Base-by-base conservation (phyloP, 2,888 invertebrate species). In the Volucella inanis region DNA sequence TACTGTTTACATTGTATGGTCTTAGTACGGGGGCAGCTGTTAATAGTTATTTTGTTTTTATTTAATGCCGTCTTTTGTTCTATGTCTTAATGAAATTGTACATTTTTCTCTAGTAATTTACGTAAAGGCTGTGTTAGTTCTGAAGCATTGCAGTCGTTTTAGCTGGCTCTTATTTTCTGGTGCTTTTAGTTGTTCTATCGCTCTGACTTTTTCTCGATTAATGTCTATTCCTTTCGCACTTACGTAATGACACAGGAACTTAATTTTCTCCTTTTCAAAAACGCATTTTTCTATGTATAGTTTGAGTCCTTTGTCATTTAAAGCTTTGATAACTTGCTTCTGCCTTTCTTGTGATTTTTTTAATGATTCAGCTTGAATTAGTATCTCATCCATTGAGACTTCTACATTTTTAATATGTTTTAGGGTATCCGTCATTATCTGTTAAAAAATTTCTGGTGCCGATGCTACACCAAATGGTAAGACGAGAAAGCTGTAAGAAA, bases 401-500 rank as follows among this genome's bases (percentile, higher is more conserved):
- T 64, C 49, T 10, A 15, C 38, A 49, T 64, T 64, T 49, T 39
- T 14, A 49, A 64, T 38, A 15, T 31, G 3, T 62, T 62, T 62
- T 14, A 62, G 47, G 9, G 31, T 62, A n/a, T 49, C 31, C 8
- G 31, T 38, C 49, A 62, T 49, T 38, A 47, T 47, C 31, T 47
- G 62, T 8, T 31, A 49, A 22, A 22, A 22, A 22, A 22, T 22
- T 45, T 54, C 43, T 54, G 43, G 45, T 43, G 67, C n/a, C n/a
- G n/a, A n/a, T n/a, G n/a, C n/a, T n/a, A n/a, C n/a, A n/a, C 67
- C 54, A 31, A 67, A 67, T 43, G 67, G 67, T n/a, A 67, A 54
- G 8, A 67, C 67, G 0, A 54, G 43, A 11, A 67, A 54, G 11
- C 67, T 52, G 50, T 64, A 14, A 64, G 50, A 14, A 39, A 52